Evolutionary conservation across 1,140 invertebrate species (phyloP), one percentile per base, ranked within the genome.

Genomic region (Carposina sasakii): DNA sequence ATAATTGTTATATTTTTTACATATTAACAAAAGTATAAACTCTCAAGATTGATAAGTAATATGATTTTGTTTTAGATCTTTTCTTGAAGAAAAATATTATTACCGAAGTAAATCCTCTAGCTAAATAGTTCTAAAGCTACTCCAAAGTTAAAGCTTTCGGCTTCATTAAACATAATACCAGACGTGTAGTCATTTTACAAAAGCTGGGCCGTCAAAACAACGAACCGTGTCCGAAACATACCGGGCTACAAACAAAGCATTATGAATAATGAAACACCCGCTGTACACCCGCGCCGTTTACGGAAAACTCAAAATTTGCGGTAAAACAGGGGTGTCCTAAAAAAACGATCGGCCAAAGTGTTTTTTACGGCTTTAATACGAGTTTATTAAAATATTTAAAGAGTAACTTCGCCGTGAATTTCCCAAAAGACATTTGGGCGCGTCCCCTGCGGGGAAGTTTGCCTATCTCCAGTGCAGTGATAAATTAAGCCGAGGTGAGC

Each of bases 381-480:
- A 71, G 74, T 82, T 82, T 78, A 82, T 82, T 82, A 82, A 82
- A 79, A 79, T 82, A 82, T 82, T 82, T 79, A 79, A 78, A 72
- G 73, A 72, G 67, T 47, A 82, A 82, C 69, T 82, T 82, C 79
- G 68, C 57, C 67, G 58, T 40, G 65, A 74, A 79, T 82, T 79
- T 82, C 76, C 78, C 78, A 61, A 67, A 81, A 81, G 77, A 81
- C 77, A 71, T 44, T 60, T 57, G 60, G 57, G 60, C 69, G 63
- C 65, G 71, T 65, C 72, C 66, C 68, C 50, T 44, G 65, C 45
- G 60, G 61, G 60, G 62, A 76, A 71, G 65, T 75, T 69, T 73
- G n/a, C n/a, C n/a, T n/a, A n/a, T n/a, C 49, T 66, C 63, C 60
- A 60, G 59, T 63, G 64, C 59, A 68, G 66, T 79, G 71, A 82